Percentiles rank a stretch among this genome's conserved stretches.
phyloP scores from a whole-genome alignment of 1,140 invertebrate genomes.

The Hylaeus anthracinus region DNA sequence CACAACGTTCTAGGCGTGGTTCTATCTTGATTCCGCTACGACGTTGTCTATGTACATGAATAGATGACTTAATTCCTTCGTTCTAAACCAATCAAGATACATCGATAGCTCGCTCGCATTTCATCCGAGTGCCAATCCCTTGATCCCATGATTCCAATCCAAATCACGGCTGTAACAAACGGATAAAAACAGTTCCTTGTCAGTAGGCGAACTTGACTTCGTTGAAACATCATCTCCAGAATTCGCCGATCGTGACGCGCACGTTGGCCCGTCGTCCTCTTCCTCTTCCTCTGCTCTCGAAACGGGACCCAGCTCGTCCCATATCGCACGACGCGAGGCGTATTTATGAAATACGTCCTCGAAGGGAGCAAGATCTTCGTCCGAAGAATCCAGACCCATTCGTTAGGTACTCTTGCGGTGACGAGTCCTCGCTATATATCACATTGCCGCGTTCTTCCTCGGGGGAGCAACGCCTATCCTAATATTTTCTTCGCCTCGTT shows the following conservation, averaged over 20 bases:
- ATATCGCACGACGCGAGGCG: neutral
- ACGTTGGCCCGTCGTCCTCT: neutral
- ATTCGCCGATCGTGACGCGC: constrained; percentile 3
- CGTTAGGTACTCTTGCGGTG: constrained; percentile 26
- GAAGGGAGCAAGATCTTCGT: constrained; percentile 13
- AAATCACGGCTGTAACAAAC: neutral
- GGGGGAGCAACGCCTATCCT: neutral
- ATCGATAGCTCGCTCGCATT: neutral
- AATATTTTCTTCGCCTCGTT: neutral
- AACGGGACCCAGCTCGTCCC: neutral
- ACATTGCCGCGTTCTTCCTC: constrained; percentile 7
- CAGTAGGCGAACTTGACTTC: neutral
- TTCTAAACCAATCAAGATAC: too few species aligned
- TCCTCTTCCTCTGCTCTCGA: neutral
- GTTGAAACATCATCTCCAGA: neutral
- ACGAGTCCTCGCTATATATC: constrained; percentile 45
- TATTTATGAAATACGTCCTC: constrained; percentile 13
- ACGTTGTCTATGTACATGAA: too few species aligned
- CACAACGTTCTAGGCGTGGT: too few species aligned
- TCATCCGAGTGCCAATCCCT: neutral
- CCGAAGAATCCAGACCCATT: constrained; percentile 5
- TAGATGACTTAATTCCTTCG: too few species aligned
- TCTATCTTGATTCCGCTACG: too few species aligned
- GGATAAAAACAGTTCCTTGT: neutral
- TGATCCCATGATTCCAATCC: neutral